Conservation (phyloP, 2,113 vertebrate genomes). For the Ammodytes marinus region DNA sequence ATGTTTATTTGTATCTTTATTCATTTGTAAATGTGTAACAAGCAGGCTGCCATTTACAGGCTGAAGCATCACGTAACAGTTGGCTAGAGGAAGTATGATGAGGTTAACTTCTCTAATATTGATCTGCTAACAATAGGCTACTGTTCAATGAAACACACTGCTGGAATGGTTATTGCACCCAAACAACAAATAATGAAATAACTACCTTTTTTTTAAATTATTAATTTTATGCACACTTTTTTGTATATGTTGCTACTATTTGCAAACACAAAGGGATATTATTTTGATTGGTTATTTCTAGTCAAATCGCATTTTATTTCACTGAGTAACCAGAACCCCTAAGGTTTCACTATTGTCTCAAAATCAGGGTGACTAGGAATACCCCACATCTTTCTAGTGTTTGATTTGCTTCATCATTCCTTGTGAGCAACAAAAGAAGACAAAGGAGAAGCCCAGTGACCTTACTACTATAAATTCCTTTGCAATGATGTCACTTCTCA, state of each 20-base stretch:
- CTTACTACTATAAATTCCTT: constrained; percentile 59
- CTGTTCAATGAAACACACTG: not conserved
- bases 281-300: not conserved
- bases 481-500: constrained; percentile 60
- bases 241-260: not conserved
- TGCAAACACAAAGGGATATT: not conserved
- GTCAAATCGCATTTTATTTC: not conserved
- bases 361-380: not conserved
- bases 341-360: not conserved
- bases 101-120: not conserved
- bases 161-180: not conserved
- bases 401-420: not conserved
- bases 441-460: constrained; percentile 31
- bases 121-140: not conserved
- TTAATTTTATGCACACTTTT: too few species aligned
- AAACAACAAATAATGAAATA: not conserved
- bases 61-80: not conserved
- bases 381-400: not conserved
- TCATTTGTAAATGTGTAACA: not conserved
- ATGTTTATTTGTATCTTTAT: too few species aligned
- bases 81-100: constrained; percentile 29
- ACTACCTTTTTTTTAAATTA: too few species aligned
- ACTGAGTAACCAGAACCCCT: not conserved
- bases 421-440: constrained; percentile 30
- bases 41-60: not conserved